phyloP scores from a whole-genome alignment of 2,113 vertebrate species.

The Penelope pileata region DNA sequence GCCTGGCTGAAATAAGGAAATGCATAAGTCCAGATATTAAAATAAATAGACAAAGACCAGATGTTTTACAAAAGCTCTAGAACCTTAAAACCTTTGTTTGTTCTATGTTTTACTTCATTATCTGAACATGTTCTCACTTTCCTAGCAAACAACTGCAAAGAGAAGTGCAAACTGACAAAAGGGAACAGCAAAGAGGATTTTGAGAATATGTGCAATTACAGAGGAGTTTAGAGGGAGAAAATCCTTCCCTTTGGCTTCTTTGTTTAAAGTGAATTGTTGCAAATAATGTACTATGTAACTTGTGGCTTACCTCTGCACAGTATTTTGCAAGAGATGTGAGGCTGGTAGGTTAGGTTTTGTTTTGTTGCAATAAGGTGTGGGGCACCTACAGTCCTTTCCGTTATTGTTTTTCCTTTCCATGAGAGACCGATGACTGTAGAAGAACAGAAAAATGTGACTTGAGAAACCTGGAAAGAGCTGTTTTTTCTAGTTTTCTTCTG shows the following conservation, averaged over 20 bases:
- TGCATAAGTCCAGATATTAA: conserved; percentile 31
- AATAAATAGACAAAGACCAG: conserved; percentile 8
- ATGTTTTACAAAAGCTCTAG: background rate
- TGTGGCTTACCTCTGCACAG: background rate
- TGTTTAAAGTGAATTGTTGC: background rate
- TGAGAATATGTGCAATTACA: background rate
- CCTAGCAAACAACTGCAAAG: background rate
- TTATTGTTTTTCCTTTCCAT: background rate
- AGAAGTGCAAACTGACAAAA: conserved; percentile 47
- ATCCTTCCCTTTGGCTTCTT: background rate
- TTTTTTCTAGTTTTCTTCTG: background rate
- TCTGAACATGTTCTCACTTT: background rate
- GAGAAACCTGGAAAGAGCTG: background rate
- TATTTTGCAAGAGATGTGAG: background rate
- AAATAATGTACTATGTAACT: background rate
- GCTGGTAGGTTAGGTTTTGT: background rate
- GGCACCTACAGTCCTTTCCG: background rate
- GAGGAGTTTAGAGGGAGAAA: background rate
- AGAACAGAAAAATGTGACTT: background rate
- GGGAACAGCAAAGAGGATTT: conserved; percentile 44
- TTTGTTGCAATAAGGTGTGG: accelerated
- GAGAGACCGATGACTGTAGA: background rate
- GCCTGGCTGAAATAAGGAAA: background rate
- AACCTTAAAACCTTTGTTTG: conserved; percentile 52
- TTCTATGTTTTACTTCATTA: background rate